A percentile compares a stretch with the other conserved stretches of the same genome.
Evolutionary conservation across 2,797 vertebrate species (phyloP).

Genomic region (Clarias platycephalus): DNA sequence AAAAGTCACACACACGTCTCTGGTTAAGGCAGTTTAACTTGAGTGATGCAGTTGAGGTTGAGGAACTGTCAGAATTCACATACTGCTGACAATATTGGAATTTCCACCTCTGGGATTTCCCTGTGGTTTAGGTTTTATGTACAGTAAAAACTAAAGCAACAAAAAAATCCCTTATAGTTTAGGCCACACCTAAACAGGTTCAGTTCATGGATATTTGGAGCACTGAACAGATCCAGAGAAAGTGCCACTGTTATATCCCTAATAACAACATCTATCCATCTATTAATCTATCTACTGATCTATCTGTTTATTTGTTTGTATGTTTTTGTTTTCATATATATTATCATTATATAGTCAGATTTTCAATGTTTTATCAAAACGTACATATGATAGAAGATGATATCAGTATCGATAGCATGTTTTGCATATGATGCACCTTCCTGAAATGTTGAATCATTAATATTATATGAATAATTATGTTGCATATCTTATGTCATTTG

Average conservation of each 20-base stretch:
- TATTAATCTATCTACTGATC: too few relatives aligned
- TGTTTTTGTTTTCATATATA: neutral
- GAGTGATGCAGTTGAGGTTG: neutral
- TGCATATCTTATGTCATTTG: neutral
- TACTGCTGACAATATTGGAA: neutral
- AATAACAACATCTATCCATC: neutral
- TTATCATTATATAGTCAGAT: neutral
- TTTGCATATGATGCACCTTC: neutral
- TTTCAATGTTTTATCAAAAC: neutral
- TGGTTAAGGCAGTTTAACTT: neutral
- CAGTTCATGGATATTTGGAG: neutral
- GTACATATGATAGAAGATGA: neutral
- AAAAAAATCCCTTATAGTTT: neutral
- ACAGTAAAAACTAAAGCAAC: neutral
- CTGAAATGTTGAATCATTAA: neutral
- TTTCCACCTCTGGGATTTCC: constrained; percentile 17
- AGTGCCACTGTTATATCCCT: neutral
- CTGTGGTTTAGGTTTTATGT: neutral
- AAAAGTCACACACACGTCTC: neutral
- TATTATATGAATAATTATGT: neutral
- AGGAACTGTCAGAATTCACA: neutral
- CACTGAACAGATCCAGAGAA: neutral
- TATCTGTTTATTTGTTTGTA: too few relatives aligned
- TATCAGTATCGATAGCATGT: neutral
- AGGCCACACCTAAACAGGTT: neutral